These are phyloP conservation scores for Labrus mixtus DNA, from an alignment of 2,113 vertebrate genomes.

Conservation along the genomic window DNA sequence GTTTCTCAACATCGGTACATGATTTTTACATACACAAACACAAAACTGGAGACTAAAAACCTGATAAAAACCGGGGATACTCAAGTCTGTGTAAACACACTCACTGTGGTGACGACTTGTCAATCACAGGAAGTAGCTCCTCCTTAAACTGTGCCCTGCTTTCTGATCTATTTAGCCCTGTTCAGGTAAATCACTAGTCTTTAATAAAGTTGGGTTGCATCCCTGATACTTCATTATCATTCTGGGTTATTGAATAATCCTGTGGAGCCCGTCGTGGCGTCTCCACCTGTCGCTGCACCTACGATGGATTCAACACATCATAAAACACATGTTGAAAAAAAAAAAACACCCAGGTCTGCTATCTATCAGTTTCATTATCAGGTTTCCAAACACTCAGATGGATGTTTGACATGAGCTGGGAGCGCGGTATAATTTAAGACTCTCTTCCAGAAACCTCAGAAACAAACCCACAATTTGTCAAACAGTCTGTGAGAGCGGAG, in stretches of 20 bases:
- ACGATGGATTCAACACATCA: conserved; percentile 12
- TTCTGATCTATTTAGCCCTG: too few species aligned
- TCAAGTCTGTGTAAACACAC: too few species aligned
- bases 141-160: too few species aligned
- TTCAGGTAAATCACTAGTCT: too few species aligned
- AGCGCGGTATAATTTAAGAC: conserved; percentile 17
- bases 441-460: conserved; percentile 28
- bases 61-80: too few species aligned
- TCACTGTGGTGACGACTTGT: too few species aligned
- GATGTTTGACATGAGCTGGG: conserved; percentile 28
- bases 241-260: background rate
- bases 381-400: conserved; percentile 36
- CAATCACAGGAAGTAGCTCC: too few species aligned
- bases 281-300: background rate
- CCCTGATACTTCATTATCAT: background rate
- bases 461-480: conserved; percentile 42
- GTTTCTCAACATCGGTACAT: too few species aligned
- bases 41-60: too few species aligned
- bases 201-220: too few species aligned
- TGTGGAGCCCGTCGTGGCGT: background rate
- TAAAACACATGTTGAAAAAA: conserved; percentile 4
- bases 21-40: too few species aligned
- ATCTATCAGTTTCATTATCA: conserved; percentile 28
- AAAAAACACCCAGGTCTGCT: background rate
- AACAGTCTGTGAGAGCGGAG: conserved; percentile 19